Evolutionary conservation across 2,888 invertebrate species (phyloP), one percentile per base, ranked within the genome.

Genomic region (Scaptomyza tumidula): DNA sequence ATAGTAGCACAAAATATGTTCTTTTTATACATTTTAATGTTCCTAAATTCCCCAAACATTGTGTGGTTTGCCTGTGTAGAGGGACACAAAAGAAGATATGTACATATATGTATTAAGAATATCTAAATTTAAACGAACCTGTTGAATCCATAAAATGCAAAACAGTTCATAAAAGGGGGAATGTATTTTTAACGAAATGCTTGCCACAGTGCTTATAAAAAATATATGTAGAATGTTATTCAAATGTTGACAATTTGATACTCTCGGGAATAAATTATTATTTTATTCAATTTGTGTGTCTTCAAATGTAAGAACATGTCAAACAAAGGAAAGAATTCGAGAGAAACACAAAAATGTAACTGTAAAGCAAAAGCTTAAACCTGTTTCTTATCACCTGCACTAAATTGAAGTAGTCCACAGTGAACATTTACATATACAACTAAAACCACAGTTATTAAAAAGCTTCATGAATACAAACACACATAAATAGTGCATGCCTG

Each of bases 71-170:
- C 41, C 13, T 27, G 1, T 33, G 13, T 2, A 7, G 49, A 33
- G 44, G 44, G 27, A 14, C 11, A 33, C 33, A 14, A 16, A 48
- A 4, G 46, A 56, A 43, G 54, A 45, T 13, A 54, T 31, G n/a
- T n/a, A n/a, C n/a, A n/a, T 49, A 3, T 27, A 6, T 27, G 27
- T 27, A 27, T 27, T 19, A 1, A 39, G 53, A 41, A 9, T 14
- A 9, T 4, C 60, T 60, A 68, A 77, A 68, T 77, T 54, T 63
- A 63, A 63, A 60, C 46, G 29, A 52, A 62, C 59, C 71, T 71
- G 66, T 71, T 71, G 60, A 66, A 19, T 45, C 24, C 33, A 31
- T 13, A 13, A 59, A 29, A 53, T 29, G 35, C 11, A 19, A 29
- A 58, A 55, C 37, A 29, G 37, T 45, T 57, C 16, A n/a, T 39